A percentile compares a stretch with the other conserved stretches of the same genome.
Evolutionary conservation across 2,888 invertebrate genomes (phyloP).

Genomic region (Perdita meconis): DNA sequence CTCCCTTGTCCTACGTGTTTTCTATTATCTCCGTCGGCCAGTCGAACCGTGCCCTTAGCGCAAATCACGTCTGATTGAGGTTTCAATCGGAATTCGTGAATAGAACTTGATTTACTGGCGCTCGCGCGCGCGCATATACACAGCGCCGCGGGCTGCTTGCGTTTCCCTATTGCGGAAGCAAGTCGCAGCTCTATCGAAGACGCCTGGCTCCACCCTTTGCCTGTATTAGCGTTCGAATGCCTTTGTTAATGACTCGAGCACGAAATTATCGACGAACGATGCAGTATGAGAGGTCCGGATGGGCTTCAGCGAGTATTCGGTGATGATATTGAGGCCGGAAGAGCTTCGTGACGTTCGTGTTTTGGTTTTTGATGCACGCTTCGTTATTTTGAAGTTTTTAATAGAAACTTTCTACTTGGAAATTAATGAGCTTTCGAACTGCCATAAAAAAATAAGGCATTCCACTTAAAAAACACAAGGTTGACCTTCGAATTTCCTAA

Average conservation of each 20-base stretch:
- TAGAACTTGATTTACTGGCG: constrained; percentile 80
- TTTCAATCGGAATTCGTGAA: constrained; percentile 79
- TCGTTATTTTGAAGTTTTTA: too few species aligned
- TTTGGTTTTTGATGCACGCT: too few species aligned
- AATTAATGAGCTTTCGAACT: too few species aligned
- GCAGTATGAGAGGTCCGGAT: not conserved
- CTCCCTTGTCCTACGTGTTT: constrained; percentile 40
- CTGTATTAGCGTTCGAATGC: constrained; percentile 16
- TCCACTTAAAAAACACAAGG: too few species aligned
- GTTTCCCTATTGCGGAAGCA: constrained; percentile 15
- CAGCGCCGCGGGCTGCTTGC: constrained; percentile 29
- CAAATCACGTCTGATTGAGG: constrained; percentile 80
- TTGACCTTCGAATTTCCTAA: too few species aligned
- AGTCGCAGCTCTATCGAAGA: constrained; percentile 30
- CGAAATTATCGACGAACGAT: constrained; percentile 38
- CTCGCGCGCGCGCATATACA: constrained; percentile 43
- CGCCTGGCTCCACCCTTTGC: constrained; percentile 12
- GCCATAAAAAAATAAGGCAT: too few species aligned
- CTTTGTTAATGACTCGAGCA: constrained; percentile 45
- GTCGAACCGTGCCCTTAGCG: constrained; percentile 72
- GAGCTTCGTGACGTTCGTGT: not conserved
- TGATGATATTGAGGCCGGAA: not conserved
- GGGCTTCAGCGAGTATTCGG: too few species aligned
- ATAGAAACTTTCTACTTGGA: too few species aligned
- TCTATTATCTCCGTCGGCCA: constrained; percentile 67